Evolutionary conservation across 1,140 invertebrate genomes (phyloP).

Genomic region (Protaetia brevitarsis): DNA sequence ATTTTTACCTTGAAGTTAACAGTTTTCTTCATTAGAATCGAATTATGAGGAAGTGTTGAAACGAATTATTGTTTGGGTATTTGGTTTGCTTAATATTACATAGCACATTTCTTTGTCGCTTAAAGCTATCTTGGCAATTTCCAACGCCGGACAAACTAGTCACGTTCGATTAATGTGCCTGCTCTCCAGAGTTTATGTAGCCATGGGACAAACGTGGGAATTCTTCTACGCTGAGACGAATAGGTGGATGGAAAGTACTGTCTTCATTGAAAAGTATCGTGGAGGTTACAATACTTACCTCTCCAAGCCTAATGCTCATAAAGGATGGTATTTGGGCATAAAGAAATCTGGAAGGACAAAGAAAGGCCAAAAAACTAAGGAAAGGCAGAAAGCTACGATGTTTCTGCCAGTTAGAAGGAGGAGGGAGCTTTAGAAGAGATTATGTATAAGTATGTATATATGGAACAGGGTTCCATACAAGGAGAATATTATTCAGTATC

Average conservation of each 20-base stretch:
- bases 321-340: slow-evolving; percentile 63
- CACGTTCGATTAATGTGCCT: slow-evolving; percentile 58
- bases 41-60: neutral
- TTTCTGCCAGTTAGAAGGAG: slow-evolving; percentile 51
- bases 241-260: slow-evolving; percentile 52
- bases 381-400: slow-evolving; percentile 61
- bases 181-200: slow-evolving; percentile 58
- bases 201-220: slow-evolving; percentile 61
- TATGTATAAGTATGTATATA: neutral
- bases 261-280: slow-evolving; percentile 59
- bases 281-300: slow-evolving; percentile 61
- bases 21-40: slow-evolving; percentile 10
- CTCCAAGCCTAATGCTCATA: slow-evolving; percentile 56
- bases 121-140: slow-evolving; percentile 57
- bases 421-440: neutral
- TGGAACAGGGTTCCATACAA: no score
- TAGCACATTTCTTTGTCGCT: slow-evolving; percentile 6
- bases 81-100: neutral
- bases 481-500: no score
- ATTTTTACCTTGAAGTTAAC: no score
- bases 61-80: no score
- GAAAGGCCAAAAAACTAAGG: slow-evolving; percentile 56
- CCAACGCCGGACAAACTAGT: slow-evolving; percentile 50
- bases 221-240: slow-evolving; percentile 61
- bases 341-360: slow-evolving; percentile 63